These are phyloP conservation scores for Nomada fabriciana DNA, from an alignment of 2,888 invertebrate species.

Conservation along the genomic window DNA sequence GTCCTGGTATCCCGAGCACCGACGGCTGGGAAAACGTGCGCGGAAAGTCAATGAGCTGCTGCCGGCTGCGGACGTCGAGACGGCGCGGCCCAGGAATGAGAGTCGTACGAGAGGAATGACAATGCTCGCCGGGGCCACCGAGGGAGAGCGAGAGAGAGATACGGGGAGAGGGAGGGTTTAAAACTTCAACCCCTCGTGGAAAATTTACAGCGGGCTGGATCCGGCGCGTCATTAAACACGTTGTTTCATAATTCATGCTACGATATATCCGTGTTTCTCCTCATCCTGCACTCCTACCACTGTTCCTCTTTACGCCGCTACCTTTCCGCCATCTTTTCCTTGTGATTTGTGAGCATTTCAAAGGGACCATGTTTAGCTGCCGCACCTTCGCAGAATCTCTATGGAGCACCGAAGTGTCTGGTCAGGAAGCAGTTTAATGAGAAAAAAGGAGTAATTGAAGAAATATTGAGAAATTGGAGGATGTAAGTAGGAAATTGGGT, in stretches of 20 bases:
- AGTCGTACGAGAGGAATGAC: slow-evolving; percentile 76
- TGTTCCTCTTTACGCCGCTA: neutral
- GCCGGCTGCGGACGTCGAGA: slow-evolving; percentile 56
- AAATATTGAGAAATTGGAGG: neutral
- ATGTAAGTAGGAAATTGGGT: no score
- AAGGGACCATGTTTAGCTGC: neutral
- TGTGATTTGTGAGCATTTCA: neutral
- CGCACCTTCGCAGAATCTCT: neutral
- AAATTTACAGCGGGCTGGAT: slow-evolving; percentile 82
- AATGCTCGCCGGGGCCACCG: slow-evolving; percentile 71
- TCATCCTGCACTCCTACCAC: slow-evolving; percentile 21
- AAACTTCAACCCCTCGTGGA: slow-evolving; percentile 76
- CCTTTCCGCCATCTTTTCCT: neutral
- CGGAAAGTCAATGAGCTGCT: slow-evolving; percentile 68
- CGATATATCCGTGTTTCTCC: slow-evolving; percentile 66
- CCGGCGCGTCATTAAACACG: slow-evolving; percentile 84
- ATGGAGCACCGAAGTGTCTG: neutral
- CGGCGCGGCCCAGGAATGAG: slow-evolving; percentile 67
- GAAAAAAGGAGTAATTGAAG: neutral
- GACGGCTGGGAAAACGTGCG: slow-evolving; percentile 65
- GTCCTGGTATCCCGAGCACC: slow-evolving; percentile 64
- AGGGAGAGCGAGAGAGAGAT: slow-evolving; percentile 66
- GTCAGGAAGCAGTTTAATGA: neutral
- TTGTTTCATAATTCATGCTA: slow-evolving; percentile 83
- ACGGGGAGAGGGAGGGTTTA: slow-evolving; percentile 73